A percentile compares a stretch with the other conserved stretches of the same genome.
Evolutionary conservation across 2,797 vertebrate species (phyloP).

Genomic region (Pelochelys cantorii): DNA sequence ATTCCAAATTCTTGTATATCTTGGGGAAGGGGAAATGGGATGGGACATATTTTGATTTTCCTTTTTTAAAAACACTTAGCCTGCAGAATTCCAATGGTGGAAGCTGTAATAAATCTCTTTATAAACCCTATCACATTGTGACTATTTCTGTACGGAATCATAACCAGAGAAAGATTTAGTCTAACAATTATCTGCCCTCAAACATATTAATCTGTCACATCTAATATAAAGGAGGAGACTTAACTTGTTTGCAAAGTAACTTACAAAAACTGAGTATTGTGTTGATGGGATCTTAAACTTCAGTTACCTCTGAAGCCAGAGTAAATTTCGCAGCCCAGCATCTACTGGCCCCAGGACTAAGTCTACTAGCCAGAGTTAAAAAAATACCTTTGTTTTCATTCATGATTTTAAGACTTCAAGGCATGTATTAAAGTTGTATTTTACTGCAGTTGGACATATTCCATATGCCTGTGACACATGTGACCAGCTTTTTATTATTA

Average conservation of each 20-base stretch:
- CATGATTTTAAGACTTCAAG: conserved; percentile 39
- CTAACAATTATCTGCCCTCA: conserved; percentile 63
- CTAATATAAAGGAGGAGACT: conserved; percentile 47
- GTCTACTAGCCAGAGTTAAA: conserved; percentile 4
- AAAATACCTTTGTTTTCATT: conserved; percentile 48
- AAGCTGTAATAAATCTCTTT: conserved; percentile 67
- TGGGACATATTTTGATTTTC: conserved; percentile 54
- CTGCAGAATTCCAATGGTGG: conserved; percentile 34
- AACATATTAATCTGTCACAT: conserved; percentile 65
- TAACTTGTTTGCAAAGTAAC: conserved; percentile 13
- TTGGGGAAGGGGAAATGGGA: background rate
- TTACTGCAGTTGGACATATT: background rate
- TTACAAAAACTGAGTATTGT: conserved; percentile 25
- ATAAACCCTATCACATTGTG: conserved; percentile 53
- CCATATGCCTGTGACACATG: conserved; percentile 47
- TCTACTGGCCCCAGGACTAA: background rate
- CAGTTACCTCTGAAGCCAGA: conserved; percentile 16
- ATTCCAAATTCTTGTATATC: background rate
- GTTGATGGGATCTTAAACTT: conserved; percentile 20
- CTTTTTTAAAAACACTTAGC: conserved; percentile 2
- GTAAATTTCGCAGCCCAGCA: conserved; percentile 31
- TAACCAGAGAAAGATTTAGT: conserved; percentile 63
- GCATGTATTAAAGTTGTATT: background rate
- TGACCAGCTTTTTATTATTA: conserved; percentile 21
- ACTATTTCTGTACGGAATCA: conserved; percentile 70